Evolutionary conservation across 2,113 vertebrate genomes (phyloP).

Genomic region (Ornithorhynchus anatinus): DNA sequence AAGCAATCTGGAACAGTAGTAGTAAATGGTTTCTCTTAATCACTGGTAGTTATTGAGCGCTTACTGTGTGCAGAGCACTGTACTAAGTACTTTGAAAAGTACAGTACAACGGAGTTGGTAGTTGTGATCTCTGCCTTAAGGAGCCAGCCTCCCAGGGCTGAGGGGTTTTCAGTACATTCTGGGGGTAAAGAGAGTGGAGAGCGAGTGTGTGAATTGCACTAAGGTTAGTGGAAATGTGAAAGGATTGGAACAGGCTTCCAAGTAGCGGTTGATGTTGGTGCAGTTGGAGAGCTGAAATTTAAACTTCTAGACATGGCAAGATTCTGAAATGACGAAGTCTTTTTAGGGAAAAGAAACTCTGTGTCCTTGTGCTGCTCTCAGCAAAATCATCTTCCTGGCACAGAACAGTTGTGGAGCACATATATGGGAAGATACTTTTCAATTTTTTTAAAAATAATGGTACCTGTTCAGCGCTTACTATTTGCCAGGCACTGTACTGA

Average conservation of each 20-base stretch:
- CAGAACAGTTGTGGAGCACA: background rate
- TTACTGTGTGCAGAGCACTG: no score
- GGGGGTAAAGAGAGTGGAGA: background rate
- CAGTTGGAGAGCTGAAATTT: background rate
- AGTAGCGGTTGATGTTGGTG: background rate
- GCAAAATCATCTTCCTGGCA: background rate
- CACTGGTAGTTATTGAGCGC: no score
- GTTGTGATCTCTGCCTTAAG: no score
- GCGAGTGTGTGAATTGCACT: background rate
- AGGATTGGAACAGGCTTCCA: background rate
- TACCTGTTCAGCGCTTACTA: no score
- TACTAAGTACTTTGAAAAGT: no score
- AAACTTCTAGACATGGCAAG: background rate
- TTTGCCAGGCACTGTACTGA: no score
- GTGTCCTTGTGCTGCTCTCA: background rate
- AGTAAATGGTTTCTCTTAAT: no score
- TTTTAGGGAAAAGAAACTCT: conserved; percentile 1
- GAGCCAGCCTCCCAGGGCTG: no score
- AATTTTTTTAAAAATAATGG: no score
- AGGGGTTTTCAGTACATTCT: background rate
- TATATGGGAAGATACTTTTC: background rate
- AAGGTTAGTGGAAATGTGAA: background rate
- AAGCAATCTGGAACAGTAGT: no score
- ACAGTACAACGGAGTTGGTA: no score
- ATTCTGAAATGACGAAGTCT: background rate